Evolutionary conservation across 2,888 invertebrate species (phyloP).

Genomic region (Leucoptera coffeella): DNA sequence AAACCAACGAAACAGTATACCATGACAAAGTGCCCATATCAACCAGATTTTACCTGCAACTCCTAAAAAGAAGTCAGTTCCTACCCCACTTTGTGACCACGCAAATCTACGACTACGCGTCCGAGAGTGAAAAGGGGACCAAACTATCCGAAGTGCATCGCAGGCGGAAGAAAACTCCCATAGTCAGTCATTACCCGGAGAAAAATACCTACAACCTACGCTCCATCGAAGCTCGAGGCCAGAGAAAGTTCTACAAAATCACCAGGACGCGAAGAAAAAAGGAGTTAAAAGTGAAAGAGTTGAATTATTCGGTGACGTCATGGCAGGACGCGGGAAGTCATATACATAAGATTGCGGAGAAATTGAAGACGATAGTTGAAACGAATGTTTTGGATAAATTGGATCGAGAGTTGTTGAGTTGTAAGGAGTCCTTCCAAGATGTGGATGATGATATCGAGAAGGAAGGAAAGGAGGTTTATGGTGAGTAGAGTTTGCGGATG

Average conservation of each 20-base stretch:
- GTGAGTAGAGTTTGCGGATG: constrained; percentile 5
- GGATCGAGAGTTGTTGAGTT: constrained; percentile 23
- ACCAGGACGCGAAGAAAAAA: constrained; percentile 12
- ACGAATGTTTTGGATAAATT: constrained; percentile 18
- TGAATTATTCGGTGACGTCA: constrained; percentile 20
- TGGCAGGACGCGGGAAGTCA: constrained; percentile 29
- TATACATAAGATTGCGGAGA: constrained; percentile 42
- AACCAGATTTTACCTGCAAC: constrained; percentile 34
- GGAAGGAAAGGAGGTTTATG: background rate
- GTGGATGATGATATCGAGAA: constrained; percentile 10
- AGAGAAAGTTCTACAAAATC: constrained; percentile 10
- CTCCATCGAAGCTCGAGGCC: constrained; percentile 20
- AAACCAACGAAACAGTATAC: constrained; percentile 29
- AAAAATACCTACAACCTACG: constrained; percentile 27
- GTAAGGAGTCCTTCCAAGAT: constrained; percentile 26
- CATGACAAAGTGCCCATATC: constrained; percentile 40
- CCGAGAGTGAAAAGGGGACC: constrained; percentile 24
- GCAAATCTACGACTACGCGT: constrained; percentile 33
- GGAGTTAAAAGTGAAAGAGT: constrained; percentile 14
- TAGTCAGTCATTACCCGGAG: constrained; percentile 15
- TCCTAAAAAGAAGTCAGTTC: constrained; percentile 34
- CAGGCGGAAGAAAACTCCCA: constrained; percentile 12
- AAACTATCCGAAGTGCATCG: constrained; percentile 14
- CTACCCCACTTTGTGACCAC: constrained; percentile 21
- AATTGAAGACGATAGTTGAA: constrained; percentile 27